Percentiles rank a stretch among this genome's conserved stretches.
phyloP scores from a whole-genome alignment of 2,797 vertebrate genomes.

The Melopsittacus undulatus region DNA sequence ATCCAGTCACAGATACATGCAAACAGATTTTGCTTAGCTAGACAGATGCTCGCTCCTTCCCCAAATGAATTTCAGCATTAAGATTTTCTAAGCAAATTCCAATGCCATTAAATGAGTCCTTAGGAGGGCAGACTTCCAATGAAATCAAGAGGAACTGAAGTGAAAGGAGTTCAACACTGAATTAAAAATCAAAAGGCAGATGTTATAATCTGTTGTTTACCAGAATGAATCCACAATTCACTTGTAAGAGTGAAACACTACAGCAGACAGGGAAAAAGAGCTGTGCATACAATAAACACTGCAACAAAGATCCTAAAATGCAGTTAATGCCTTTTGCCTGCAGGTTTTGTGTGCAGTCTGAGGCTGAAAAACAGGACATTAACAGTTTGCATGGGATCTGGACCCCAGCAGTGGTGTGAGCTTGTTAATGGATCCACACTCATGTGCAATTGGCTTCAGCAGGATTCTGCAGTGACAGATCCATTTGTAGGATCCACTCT shows the following conservation, averaged over 20 bases:
- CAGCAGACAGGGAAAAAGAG: neutral
- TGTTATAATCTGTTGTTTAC: neutral
- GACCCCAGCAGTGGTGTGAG: neutral
- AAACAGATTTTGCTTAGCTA: slow-evolving; percentile 47
- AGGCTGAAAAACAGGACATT: neutral
- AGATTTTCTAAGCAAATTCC: slow-evolving; percentile 53
- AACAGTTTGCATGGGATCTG: neutral
- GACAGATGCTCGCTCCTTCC: slow-evolving; percentile 34
- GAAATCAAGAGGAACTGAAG: neutral
- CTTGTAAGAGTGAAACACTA: neutral
- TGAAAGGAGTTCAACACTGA: neutral
- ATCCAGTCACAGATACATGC: slow-evolving; percentile 49
- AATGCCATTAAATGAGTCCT: neutral
- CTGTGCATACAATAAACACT: neutral
- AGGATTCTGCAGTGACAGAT: fast-evolving
- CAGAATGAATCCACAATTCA: neutral
- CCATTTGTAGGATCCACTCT: neutral
- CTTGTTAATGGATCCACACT: neutral
- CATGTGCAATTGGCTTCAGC: fast-evolving
- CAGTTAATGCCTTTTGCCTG: neutral
- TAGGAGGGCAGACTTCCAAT: neutral
- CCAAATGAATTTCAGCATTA: slow-evolving; percentile 37
- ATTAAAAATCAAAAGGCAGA: slow-evolving; percentile 21
- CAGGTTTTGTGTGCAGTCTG: neutral
- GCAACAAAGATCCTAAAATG: neutral